These are phyloP conservation scores for Anthoscopus minutus DNA, from an alignment of 2,113 vertebrate species.

Conservation along the genomic window DNA sequence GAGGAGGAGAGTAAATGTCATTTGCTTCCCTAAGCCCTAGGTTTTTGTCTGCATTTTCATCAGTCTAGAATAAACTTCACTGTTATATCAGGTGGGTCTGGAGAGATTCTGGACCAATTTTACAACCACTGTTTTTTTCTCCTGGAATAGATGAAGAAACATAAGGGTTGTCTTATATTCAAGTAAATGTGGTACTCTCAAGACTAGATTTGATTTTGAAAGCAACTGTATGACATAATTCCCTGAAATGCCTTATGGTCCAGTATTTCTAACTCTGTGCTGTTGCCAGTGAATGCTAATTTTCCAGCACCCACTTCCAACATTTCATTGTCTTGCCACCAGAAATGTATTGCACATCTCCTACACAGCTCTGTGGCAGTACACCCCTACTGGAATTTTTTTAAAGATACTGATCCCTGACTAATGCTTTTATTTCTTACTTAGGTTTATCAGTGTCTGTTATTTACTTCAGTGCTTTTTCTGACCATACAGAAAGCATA, in stretches of 20 bases:
- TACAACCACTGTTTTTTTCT: background rate
- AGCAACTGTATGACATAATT: constrained; percentile 50
- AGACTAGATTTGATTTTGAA: constrained; percentile 14
- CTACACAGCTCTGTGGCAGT: constrained; percentile 28
- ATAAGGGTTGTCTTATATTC: background rate
- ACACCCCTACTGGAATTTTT: constrained; percentile 23
- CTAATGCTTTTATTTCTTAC: constrained; percentile 20
- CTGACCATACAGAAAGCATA: background rate
- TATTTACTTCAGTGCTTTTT: background rate
- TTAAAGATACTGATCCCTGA: background rate
- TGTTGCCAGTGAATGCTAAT: background rate
- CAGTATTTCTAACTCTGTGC: constrained; percentile 16
- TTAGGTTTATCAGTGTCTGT: background rate
- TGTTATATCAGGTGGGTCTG: background rate
- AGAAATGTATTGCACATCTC: constrained; percentile 35
- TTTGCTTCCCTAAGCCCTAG: background rate
- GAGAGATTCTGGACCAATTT: background rate
- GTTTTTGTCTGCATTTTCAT: background rate
- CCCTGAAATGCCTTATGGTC: constrained; percentile 53
- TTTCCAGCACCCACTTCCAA: constrained; percentile 12
- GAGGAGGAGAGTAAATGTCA: background rate
- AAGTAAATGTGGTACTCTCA: background rate
- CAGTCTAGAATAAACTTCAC: background rate
- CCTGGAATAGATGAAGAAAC: background rate
- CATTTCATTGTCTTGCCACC: constrained; percentile 30